Base-by-base conservation (phyloP, 2,888 invertebrate species). In the Eupithecia vulgata region DNA sequence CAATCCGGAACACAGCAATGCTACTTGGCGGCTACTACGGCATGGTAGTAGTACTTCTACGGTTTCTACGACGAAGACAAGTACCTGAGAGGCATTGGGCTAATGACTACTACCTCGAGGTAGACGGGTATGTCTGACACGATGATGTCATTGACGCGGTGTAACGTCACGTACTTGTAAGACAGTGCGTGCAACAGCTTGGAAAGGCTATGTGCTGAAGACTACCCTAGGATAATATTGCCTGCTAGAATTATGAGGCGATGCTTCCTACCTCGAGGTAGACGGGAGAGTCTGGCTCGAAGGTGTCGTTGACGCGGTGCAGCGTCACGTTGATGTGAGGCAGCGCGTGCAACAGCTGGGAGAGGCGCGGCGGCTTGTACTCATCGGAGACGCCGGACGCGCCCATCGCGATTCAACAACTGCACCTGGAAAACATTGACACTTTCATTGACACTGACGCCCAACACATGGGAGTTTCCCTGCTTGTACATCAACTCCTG, bases 271-370 rank as follows among this genome's bases (percentile, higher is more conserved):
- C 88, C 97, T 99, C 98, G 82, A 98, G 95, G 93, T 99, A 99
- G 81, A 97, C 96, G 83, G 97, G 97, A 87, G 98, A 98, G 85
- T 97, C 96, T 67, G 98, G 98, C 86, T 98, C 97, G 94, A 99
- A 99, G 79, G 98, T 98, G 87, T 97, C 97, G 93, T 98, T 98
- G 92, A 98, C 98, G 84, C 96, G 96, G 89, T 98, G 97, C 86
- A 98, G 96, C 84, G 97, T 97, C 87, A 98, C 97, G 92, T 99
- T 98, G 90, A 98, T 96, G 94, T 99, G 99, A 78, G 98, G 99
- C 94, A 99, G 95, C 84, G 96, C 95, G 93, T 98, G 98, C 91
- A 98, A 96, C 93, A 98, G 95, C 92, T 96, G 96, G 87, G 98
- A 97, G 91, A 98, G 96, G 88, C 96, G 96, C 92, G 98, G 97